Evolutionary conservation across 2,113 vertebrate genomes (phyloP).

Genomic region (Prochilodus magdalenae): DNA sequence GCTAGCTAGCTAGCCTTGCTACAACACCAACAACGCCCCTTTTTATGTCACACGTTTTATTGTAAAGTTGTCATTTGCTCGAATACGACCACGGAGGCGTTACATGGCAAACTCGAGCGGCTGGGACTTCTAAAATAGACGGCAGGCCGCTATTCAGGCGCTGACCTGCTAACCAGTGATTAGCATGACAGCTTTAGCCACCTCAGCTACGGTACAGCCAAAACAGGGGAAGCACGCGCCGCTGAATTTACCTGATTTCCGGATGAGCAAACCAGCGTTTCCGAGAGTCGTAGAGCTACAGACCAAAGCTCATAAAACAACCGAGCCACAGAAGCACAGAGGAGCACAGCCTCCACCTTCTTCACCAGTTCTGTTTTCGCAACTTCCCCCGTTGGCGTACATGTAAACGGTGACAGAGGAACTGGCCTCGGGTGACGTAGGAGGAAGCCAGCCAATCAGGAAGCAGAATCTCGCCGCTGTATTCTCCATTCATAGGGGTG

Average conservation of each 20-base stretch:
- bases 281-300: neutral
- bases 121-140: neutral
- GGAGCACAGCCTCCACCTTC: conserved; percentile 19
- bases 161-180: conserved; percentile 16
- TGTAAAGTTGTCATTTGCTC: neutral
- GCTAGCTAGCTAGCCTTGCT: neutral
- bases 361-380: conserved; percentile 67
- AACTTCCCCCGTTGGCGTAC: conserved; percentile 77
- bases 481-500: neutral
- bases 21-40: neutral
- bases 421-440: conserved; percentile 56
- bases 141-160: conserved; percentile 7
- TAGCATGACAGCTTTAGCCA: neutral
- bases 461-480: neutral
- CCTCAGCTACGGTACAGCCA: no score
- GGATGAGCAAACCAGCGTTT: neutral
- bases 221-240: neutral
- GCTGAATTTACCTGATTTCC: conserved; percentile 6
- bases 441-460: conserved; percentile 62
- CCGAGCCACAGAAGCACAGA: neutral
- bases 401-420: conserved; percentile 72
- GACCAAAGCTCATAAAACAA: neutral
- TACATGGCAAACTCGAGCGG: neutral
- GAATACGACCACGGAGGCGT: neutral
- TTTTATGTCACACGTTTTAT: no score